Evolutionary conservation across 2,113 vertebrate genomes (phyloP).

Genomic region (Vimba vimba): DNA sequence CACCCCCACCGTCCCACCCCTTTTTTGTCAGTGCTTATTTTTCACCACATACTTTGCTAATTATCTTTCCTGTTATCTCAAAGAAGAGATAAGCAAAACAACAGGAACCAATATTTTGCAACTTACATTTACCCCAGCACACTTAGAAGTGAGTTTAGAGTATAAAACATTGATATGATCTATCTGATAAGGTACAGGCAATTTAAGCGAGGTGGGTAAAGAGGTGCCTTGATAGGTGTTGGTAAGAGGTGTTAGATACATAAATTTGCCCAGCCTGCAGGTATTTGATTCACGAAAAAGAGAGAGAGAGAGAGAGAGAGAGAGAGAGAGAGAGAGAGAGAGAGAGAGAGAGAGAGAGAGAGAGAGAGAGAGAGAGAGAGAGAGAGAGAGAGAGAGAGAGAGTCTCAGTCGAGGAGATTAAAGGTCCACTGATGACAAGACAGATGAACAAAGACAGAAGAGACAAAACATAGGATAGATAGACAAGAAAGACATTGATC

Average conservation of each 20-base stretch:
- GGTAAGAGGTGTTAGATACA: slow-evolving; percentile 36
- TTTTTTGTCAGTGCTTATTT: not conserved
- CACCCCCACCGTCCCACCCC: not conserved
- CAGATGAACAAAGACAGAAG: slow-evolving; percentile 32
- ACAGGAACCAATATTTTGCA: not conserved
- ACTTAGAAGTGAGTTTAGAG: not conserved
- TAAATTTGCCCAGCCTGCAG: slow-evolving; percentile 19
- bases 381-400: not conserved
- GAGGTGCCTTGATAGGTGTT: not conserved
- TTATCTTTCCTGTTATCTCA: slow-evolving; percentile 20
- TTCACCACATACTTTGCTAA: not conserved
- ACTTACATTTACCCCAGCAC: not conserved
- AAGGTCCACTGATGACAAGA: slow-evolving; percentile 46
- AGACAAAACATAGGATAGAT: not conserved
- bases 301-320: not conserved
- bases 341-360: not conserved
- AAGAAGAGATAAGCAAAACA: slow-evolving; percentile 11
- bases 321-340: not conserved
- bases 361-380: not conserved
- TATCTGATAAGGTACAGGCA: not conserved
- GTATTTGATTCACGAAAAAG: slow-evolving; percentile 38
- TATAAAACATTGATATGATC: slow-evolving; percentile 4
- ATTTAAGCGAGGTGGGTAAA: not conserved
- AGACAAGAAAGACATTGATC: not conserved
- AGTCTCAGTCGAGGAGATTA: slow-evolving; percentile 39